These are phyloP conservation scores for Menura novaehollandiae DNA, from an alignment of 2,113 vertebrate species.

Conservation along the genomic window DNA sequence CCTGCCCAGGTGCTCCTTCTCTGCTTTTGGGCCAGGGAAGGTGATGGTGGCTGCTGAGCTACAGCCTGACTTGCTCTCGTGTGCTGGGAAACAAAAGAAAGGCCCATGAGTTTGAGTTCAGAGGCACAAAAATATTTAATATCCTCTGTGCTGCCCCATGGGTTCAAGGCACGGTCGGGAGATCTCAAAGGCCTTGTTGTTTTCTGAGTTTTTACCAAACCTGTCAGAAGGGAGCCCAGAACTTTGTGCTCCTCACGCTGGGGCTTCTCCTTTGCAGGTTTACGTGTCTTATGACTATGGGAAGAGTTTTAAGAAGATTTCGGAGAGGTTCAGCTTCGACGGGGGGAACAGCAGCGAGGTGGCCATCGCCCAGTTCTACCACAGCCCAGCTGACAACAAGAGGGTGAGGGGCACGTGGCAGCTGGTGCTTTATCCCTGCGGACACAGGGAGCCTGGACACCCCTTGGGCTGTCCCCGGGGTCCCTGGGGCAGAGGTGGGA, in stretches of 20 bases:
- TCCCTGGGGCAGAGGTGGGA: not conserved
- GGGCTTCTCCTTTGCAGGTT: constrained; percentile 73
- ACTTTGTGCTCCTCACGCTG: not conserved
- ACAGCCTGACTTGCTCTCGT: not conserved
- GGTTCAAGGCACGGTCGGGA: not conserved
- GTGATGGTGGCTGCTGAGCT: not conserved
- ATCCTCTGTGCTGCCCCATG: not conserved
- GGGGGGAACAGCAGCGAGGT: constrained; percentile 73
- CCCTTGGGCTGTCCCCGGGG: not conserved
- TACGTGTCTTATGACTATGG: constrained; percentile 95
- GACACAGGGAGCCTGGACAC: not conserved
- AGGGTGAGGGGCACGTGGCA: constrained; percentile 74
- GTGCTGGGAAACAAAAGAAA: not conserved
- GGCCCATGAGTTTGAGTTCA: not conserved
- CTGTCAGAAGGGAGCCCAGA: not conserved
- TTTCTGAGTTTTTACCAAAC: not conserved
- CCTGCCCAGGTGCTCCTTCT: accelerated
- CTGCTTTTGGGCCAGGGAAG: not conserved
- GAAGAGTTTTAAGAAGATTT: constrained; percentile 83
- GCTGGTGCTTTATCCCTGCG: not conserved
- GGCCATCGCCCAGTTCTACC: constrained; percentile 95
- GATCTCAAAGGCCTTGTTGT: not conserved
- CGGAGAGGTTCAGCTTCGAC: constrained; percentile 78
- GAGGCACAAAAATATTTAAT: not conserved
- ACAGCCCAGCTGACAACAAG: constrained; percentile 93